Conservation (phyloP, 2,113 vertebrate genomes). For the Cololabis saira region DNA sequence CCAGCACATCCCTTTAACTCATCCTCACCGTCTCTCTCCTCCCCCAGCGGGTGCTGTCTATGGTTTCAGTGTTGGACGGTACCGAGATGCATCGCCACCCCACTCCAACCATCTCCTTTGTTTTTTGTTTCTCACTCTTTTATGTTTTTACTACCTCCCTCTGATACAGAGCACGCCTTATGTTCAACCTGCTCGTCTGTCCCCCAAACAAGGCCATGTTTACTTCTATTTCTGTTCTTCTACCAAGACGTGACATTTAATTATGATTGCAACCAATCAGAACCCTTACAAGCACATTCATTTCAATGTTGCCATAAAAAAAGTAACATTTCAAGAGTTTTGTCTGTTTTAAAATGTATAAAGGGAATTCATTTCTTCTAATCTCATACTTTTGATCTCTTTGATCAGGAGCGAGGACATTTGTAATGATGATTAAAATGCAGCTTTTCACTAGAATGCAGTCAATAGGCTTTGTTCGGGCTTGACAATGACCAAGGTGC, state of each 20-base stretch:
- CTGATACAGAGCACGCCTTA: conserved; percentile 22
- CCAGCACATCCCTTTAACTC: conserved; percentile 5
- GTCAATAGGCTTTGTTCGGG: neutral
- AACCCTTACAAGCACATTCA: no score
- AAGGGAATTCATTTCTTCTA: no score
- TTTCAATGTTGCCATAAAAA: no score
- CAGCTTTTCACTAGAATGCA: neutral
- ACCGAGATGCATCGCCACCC: conserved; percentile 62
- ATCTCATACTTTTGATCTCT: no score
- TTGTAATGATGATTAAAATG: neutral
- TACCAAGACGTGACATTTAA: neutral
- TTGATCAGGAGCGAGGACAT: no score
- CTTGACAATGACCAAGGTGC: conserved; percentile 2
- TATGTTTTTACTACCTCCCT: conserved; percentile 4
- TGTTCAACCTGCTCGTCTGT: neutral
- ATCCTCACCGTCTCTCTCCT: neutral
- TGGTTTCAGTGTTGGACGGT: conserved; percentile 65
- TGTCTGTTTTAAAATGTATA: no score
- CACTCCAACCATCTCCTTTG: conserved; percentile 57
- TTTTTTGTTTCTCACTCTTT: conserved; percentile 53
- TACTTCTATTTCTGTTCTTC: no score
- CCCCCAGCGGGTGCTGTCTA: conserved; percentile 25
- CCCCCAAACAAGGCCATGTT: no score
- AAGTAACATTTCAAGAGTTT: no score
- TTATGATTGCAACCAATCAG: neutral